Evolutionary conservation across 2,113 vertebrate genomes (phyloP).

Genomic region (Alces alces): DNA sequence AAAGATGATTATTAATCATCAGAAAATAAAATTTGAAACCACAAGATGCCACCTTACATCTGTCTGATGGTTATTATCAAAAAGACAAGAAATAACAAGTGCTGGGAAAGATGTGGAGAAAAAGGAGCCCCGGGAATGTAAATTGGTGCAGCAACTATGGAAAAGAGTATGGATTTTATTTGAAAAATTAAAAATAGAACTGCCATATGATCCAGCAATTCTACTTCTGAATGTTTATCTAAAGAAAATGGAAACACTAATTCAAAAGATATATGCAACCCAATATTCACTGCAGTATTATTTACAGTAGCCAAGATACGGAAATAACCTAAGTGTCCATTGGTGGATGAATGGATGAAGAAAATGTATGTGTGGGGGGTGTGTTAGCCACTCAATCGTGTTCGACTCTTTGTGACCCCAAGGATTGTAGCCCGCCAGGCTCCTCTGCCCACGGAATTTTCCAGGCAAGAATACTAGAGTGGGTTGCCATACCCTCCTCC

Average conservation of each 20-base stretch:
- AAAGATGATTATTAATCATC: not conserved
- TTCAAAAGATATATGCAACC: not conserved
- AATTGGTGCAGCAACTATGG: not conserved
- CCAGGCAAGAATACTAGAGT: not conserved
- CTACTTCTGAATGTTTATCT: not conserved
- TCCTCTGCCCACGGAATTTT: not conserved
- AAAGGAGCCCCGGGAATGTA: not conserved
- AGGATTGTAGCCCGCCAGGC: not conserved
- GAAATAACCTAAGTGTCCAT: not conserved
- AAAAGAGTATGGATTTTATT: not conserved
- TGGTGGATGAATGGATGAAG: not conserved
- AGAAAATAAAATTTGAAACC: not conserved
- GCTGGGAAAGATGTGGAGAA: not conserved
- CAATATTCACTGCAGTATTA: not conserved
- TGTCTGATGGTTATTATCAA: not conserved
- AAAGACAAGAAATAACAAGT: not conserved
- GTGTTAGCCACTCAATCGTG: not conserved
- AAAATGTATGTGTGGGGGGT: accelerated
- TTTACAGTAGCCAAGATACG: not conserved
- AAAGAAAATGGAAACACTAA: not conserved
- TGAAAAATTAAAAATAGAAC: not conserved
- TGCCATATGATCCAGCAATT: not conserved
- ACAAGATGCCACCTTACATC: not conserved
- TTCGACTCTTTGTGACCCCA: not conserved
- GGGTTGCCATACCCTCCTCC: not conserved